A percentile compares a stretch with the other conserved stretches of the same genome.
Evolutionary conservation across 2,888 invertebrate genomes (phyloP).

Genomic region (Heliconius ismenius): DNA sequence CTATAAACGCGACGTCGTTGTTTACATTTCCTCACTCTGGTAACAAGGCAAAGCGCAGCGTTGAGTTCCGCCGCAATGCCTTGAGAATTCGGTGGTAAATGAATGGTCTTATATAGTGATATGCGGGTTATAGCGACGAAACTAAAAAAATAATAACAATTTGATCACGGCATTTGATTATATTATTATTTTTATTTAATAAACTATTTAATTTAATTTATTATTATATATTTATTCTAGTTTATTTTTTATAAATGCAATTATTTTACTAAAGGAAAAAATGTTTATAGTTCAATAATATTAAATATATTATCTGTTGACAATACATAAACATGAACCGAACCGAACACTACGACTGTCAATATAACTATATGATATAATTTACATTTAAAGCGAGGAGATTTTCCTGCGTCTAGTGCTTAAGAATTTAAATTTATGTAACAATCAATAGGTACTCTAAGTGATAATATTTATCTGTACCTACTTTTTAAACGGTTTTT

Average conservation of each 20-base stretch:
- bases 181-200: not conserved
- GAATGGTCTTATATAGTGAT: too few species aligned
- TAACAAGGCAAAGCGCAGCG: not conserved
- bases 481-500: too few species aligned
- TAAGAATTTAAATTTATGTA: conserved; percentile 10
- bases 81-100: not conserved
- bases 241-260: not conserved
- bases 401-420: not conserved
- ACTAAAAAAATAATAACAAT: too few species aligned
- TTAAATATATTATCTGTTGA: not conserved
- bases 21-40: not conserved
- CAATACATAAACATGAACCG: not conserved
- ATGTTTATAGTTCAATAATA: not conserved
- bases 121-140: not conserved
- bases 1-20: not conserved
- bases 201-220: not conserved
- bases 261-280: not conserved
- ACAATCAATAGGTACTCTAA: not conserved
- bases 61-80: too few species aligned
- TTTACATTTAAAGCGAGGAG: not conserved
- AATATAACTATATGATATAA: not conserved
- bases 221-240: too few species aligned
- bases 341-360: not conserved
- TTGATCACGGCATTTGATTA: not conserved
- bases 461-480: not conserved